Evolutionary conservation across 2,888 invertebrate genomes (phyloP).

Genomic region (Aleiodes alternator): DNA sequence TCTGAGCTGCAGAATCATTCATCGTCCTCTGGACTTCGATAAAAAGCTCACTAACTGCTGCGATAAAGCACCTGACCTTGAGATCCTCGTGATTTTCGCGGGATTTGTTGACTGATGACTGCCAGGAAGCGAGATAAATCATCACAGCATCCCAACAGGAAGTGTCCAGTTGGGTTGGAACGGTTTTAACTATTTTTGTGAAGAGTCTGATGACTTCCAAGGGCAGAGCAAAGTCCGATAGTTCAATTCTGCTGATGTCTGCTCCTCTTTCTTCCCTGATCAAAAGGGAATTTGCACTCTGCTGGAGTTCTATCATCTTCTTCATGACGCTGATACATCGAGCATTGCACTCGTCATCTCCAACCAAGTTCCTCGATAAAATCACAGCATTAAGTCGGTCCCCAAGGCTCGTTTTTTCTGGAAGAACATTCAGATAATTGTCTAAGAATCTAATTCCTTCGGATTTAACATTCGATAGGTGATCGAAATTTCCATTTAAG

Average conservation of each 20-base stretch:
- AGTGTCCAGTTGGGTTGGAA: slow-evolving; percentile 68
- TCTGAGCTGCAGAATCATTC: slow-evolving; percentile 67
- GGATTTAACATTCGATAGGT: slow-evolving; percentile 39
- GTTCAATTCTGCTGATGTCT: slow-evolving; percentile 60
- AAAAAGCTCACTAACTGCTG: slow-evolving; percentile 78
- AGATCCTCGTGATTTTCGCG: slow-evolving; percentile 74
- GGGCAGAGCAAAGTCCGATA: slow-evolving; percentile 62
- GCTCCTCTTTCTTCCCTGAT: slow-evolving; percentile 52
- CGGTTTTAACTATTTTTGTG: slow-evolving; percentile 59
- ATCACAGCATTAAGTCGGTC: slow-evolving; percentile 60
- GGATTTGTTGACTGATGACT: slow-evolving; percentile 77
- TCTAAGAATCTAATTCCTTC: slow-evolving; percentile 34
- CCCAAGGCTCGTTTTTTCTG: neutral
- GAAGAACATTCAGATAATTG: neutral
- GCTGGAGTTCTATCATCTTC: slow-evolving; percentile 59
- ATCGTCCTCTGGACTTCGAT: slow-evolving; percentile 76
- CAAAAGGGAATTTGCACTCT: slow-evolving; percentile 58
- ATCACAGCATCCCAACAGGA: slow-evolving; percentile 86
- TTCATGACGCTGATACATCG: slow-evolving; percentile 57
- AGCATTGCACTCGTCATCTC: slow-evolving; percentile 45
- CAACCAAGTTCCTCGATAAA: slow-evolving; percentile 58
- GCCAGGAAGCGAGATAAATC: slow-evolving; percentile 83
- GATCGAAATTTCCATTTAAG: slow-evolving; percentile 41
- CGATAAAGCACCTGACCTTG: slow-evolving; percentile 77
- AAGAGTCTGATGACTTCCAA: slow-evolving; percentile 67